Conservation (phyloP, 2,797 vertebrate species). For the Picus viridis region DNA sequence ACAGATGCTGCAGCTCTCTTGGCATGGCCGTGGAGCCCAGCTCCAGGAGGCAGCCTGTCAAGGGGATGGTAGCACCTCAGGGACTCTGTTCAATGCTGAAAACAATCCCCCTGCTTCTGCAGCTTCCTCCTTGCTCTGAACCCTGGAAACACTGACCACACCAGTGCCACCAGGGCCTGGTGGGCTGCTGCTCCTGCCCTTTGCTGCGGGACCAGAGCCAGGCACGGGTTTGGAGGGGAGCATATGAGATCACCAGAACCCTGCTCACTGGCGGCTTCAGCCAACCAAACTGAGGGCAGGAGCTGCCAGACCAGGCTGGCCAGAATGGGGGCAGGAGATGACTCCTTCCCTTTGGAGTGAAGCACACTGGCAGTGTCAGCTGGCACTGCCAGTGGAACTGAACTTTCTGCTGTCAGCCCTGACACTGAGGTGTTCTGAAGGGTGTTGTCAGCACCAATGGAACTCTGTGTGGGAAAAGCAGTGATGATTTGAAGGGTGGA, state of each 20-base stretch:
- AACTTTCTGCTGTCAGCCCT: neutral
- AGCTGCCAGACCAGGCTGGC: neutral
- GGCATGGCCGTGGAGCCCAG: fast-evolving
- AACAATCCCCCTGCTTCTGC: neutral
- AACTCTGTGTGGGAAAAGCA: neutral
- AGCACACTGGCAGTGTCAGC: fast-evolving
- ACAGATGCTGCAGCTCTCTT: neutral
- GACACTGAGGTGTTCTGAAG: conserved; percentile 2
- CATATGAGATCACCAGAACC: neutral
- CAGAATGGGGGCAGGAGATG: fast-evolving
- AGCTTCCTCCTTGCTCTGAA: neutral
- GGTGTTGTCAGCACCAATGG: conserved; percentile 7
- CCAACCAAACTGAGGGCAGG: fast-evolving
- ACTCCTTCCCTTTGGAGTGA: neutral
- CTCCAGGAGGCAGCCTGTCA: neutral
- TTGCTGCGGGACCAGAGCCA: neutral
- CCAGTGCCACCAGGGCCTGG: neutral
- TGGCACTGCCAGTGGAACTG: neutral
- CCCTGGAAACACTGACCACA: fast-evolving
- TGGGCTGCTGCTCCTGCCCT: neutral
- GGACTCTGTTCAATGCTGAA: neutral
- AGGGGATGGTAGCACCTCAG: neutral
- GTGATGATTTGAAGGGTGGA: neutral
- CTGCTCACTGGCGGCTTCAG: neutral
- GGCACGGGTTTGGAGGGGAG: neutral